phyloP scores from a whole-genome alignment of 2,797 vertebrate species.

The Tolypeutes matacus region DNA sequence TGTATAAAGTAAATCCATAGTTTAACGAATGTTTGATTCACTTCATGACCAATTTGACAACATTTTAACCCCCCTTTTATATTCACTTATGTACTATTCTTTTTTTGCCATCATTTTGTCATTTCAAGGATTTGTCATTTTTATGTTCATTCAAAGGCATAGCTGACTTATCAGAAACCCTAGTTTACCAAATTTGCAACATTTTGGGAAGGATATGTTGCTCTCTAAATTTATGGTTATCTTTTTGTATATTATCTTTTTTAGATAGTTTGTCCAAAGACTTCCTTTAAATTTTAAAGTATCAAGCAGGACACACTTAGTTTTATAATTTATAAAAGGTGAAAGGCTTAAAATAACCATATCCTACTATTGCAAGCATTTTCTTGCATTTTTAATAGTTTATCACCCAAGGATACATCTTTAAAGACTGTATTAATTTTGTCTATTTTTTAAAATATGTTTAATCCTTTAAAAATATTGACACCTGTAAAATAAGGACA shows the following conservation, averaged over 20 bases:
- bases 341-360: not conserved
- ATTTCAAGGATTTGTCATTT: not conserved
- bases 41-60: not conserved
- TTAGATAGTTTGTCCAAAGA: conserved; percentile 1
- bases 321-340: conserved; percentile 16
- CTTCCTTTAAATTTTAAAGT: conserved; percentile 48
- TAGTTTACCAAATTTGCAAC: conserved; percentile 27
- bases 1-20: not conserved
- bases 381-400: not conserved
- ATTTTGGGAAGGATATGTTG: not conserved
- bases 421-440: not conserved
- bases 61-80: conserved; percentile 32
- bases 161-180: not conserved
- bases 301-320: not conserved
- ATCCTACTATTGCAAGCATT: not conserved
- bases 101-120: not conserved
- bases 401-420: not conserved
- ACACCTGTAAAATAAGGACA: no score
- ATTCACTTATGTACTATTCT: not conserved
- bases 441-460: not conserved
- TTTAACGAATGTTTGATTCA: not conserved
- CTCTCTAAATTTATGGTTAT: not conserved
- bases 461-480: not conserved
- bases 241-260: conserved; percentile 16
- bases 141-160: not conserved